Conservation (phyloP, 2,888 invertebrate species). For the Plusia festucae region DNA sequence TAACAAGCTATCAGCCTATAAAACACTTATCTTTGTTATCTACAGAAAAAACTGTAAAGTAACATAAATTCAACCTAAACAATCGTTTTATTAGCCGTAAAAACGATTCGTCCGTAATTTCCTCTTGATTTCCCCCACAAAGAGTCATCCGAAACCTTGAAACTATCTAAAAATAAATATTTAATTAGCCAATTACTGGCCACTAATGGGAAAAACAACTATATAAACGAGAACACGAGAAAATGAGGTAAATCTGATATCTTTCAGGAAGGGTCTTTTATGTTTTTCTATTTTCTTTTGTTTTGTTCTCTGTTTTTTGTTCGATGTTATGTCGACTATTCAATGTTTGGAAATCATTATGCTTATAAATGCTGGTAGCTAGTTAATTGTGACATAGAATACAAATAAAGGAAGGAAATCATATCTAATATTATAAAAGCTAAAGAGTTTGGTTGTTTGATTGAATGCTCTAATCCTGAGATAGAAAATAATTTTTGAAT, state of each 20-base stretch:
- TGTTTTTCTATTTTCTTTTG: neutral
- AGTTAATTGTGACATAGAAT: too few species aligned
- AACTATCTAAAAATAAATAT: constrained; percentile 46
- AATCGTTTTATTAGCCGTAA: neutral
- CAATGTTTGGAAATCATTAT: neutral
- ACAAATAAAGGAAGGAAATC: too few species aligned
- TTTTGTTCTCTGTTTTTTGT: neutral
- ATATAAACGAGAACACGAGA: neutral
- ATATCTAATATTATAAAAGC: too few species aligned
- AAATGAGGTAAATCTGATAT: constrained; percentile 6
- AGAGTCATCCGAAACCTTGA: constrained; percentile 31
- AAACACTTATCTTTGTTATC: neutral
- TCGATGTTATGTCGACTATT: neutral
- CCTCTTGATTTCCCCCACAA: constrained; percentile 10
- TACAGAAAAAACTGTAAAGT: neutral
- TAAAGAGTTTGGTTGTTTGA: too few species aligned
- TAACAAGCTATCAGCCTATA: neutral
- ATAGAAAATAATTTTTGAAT: too few species aligned
- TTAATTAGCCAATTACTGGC: constrained; percentile 54
- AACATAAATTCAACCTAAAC: neutral
- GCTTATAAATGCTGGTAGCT: too few species aligned
- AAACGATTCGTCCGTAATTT: neutral
- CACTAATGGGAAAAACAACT: constrained; percentile 33
- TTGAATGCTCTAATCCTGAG: too few species aligned
- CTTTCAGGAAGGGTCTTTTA: neutral